Conservation (phyloP, 2,113 vertebrate species). For the Elanoides forficatus region DNA sequence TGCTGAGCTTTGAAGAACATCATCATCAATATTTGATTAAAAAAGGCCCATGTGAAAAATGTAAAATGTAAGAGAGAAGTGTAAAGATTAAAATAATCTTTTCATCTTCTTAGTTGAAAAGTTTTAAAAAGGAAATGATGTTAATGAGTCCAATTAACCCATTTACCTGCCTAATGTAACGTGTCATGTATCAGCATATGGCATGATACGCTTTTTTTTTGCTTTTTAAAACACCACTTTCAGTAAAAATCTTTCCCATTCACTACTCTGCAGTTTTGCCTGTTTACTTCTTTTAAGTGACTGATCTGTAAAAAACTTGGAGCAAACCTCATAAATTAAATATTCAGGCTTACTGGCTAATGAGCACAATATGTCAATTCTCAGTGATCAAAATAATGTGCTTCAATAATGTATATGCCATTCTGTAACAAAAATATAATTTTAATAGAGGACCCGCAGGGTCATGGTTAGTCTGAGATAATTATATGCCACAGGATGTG, state of each 20-base stretch:
- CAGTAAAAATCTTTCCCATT: not conserved
- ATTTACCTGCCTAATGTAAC: slow-evolving; percentile 24
- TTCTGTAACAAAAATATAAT: slow-evolving; percentile 61
- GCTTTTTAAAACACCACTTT: not conserved
- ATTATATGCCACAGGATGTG: slow-evolving; percentile 47
- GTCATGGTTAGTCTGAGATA: slow-evolving; percentile 55
- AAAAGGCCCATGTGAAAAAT: slow-evolving; percentile 69
- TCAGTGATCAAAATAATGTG: slow-evolving; percentile 67
- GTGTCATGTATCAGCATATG: not conserved
- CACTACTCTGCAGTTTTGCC: not conserved
- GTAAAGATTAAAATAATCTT: slow-evolving; percentile 54
- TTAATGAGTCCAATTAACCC: slow-evolving; percentile 64
- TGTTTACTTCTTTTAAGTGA: slow-evolving; percentile 1
- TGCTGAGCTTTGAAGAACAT: slow-evolving; percentile 79
- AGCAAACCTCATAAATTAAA: slow-evolving; percentile 64
- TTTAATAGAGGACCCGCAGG: slow-evolving; percentile 49
- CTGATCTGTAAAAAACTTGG: slow-evolving; percentile 36
- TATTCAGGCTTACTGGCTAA: slow-evolving; percentile 65
- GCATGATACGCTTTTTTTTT: not conserved
- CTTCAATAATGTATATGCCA: slow-evolving; percentile 64
- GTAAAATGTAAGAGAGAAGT: slow-evolving; percentile 68
- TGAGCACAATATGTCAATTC: slow-evolving; percentile 72
- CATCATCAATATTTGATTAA: slow-evolving; percentile 83
- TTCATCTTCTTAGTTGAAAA: slow-evolving; percentile 63
- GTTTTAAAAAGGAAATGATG: slow-evolving; percentile 55